Evolutionary conservation across 2,797 vertebrate species (phyloP).

Genomic region (Synaphobranchus kaupii): DNA sequence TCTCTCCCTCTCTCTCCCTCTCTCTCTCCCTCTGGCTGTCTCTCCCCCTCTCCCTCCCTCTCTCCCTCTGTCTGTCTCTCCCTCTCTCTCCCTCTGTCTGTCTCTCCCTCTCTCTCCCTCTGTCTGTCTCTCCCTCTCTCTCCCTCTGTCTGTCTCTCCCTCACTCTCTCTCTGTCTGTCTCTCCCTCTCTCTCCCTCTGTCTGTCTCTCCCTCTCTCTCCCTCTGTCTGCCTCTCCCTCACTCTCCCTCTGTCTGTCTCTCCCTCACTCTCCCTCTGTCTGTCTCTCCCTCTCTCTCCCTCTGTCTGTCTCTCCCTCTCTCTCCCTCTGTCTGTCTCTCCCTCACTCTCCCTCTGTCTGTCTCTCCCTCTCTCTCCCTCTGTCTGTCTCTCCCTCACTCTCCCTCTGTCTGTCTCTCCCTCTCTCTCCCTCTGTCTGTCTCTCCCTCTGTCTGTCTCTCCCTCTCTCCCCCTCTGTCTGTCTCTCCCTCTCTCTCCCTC

Average conservation of each 20-base stretch:
- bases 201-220: neutral
- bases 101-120: neutral
- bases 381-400: no score
- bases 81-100: neutral
- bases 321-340: neutral
- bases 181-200: slow-evolving; percentile 36
- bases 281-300: no score
- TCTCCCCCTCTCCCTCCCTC: no score
- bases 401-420: neutral
- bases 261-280: no score
- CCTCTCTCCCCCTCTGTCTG: neutral
- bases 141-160: neutral
- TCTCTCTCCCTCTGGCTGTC: no score
- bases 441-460: neutral
- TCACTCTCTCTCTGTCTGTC: no score
- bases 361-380: no score
- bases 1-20: neutral
- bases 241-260: no score
- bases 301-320: neutral
- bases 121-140: neutral
- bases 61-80: neutral
- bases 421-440: neutral
- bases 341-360: neutral
- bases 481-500: neutral
- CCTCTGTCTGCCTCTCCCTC: no score